Evolutionary conservation across 2,888 invertebrate species (phyloP), one percentile per base, ranked within the genome.

Genomic region (Acanthosoma haemorrhoidale): DNA sequence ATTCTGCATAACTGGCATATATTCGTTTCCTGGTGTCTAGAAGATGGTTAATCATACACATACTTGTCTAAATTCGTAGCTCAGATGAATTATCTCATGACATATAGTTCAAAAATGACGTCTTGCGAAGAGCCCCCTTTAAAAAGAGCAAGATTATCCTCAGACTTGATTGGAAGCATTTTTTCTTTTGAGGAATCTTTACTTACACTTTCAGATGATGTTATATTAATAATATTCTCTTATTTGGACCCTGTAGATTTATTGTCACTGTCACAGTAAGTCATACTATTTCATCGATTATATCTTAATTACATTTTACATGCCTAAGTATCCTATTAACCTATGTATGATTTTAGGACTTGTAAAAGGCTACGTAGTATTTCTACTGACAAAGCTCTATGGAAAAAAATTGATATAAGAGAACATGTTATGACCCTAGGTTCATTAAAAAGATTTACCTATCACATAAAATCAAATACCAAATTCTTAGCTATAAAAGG

Each of bases 151-250:
- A 67, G 36, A 67, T 15, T 51, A 18, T 31, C 41, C 16, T 32
- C 43, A 18, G 63, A 34, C 34, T 32, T 38, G 9, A 15, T 18
- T n/a, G 67, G 51, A 18, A 25, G 18, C 15, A 31, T 15, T 18
- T 9, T 6, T 34, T 57, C 32, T 51, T 18, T 39, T 75, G 75
- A 75, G 72, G 73, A 78, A n/a, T 32, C 5, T 31, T 78, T 86
- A 0, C 76, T 85, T 61, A 82, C 84, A 64, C 78, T 86, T 5
- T 85, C 85, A 0, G 86, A 86, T 75, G 86, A 86, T 75, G 84
- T 86, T 9, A 77, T 86, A 43, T 81, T 86, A 0, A 80, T 79
- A 64, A 83, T 86, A 57, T 77, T 85, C 68, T 77, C 79, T 59
- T 77, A 80, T 74, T 80, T 83, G 51, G 70, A 78, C 0, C 82